A percentile compares a stretch with the other conserved stretches of the same genome.
Evolutionary conservation across 2,113 vertebrate genomes (phyloP).

Genomic region (Oryzias javanicus): DNA sequence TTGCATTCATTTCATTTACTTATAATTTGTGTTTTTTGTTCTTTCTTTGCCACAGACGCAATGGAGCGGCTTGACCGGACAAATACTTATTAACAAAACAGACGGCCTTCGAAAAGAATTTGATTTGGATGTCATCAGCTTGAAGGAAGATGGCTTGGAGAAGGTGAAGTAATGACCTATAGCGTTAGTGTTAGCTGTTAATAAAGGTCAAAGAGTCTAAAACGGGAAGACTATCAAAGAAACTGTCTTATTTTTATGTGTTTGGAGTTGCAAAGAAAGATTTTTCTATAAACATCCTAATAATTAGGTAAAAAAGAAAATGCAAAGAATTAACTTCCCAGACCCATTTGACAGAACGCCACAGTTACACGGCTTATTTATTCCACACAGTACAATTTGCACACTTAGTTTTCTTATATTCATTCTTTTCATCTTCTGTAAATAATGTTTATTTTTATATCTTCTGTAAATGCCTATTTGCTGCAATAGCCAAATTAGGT

Average conservation of each 20-base stretch:
- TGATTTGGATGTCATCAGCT: conserved; percentile 95
- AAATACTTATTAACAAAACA: conserved; percentile 92
- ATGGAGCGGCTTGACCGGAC: conserved; percentile 94
- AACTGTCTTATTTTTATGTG: too few species aligned
- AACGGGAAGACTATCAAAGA: too few species aligned
- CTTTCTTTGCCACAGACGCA: conserved; percentile 78
- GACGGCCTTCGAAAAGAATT: conserved; percentile 95
- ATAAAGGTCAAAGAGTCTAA: too few species aligned
- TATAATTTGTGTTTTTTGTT: conserved; percentile 24
- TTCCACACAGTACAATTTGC: too few species aligned
- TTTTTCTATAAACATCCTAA: not conserved
- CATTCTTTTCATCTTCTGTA: too few species aligned
- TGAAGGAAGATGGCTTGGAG: conserved; percentile 95
- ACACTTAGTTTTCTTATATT: too few species aligned
- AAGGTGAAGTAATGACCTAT: conserved; percentile 82
- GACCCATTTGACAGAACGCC: conserved; percentile 12
- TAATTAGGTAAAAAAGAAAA: conserved; percentile 5
- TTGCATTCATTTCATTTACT: conserved; percentile 21
- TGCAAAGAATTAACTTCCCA: conserved; percentile 1
- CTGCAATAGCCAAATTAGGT: too few species aligned
- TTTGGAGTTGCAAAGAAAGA: too few species aligned
- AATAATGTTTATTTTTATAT: too few species aligned
- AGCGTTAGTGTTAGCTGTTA: not conserved
- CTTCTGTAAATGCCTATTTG: too few species aligned
- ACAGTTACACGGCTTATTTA: conserved; percentile 16